Base-by-base conservation (phyloP, 2,113 vertebrate genomes). In the Loxodonta africana region DNA sequence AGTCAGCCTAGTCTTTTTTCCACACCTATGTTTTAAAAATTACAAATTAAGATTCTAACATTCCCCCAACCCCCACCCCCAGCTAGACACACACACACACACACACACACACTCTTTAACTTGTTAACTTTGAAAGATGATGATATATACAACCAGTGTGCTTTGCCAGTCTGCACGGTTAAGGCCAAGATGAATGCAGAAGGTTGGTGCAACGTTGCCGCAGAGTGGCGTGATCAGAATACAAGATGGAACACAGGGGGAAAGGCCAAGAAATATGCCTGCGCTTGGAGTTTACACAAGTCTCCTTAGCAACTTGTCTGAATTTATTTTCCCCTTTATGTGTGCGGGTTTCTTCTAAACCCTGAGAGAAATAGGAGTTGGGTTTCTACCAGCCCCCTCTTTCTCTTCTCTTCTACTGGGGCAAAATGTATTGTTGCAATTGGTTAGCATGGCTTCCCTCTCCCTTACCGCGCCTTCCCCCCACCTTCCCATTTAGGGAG, bases 141-240 rank as follows among this genome's bases (percentile, higher is more conserved):
- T 98, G 98, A 96, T 98, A 97, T 97, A 98, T 96, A 97, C 97
- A 98, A 97, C 90, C 96, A 97, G 98, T 94, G 98, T 98, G 99
- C 98, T 97, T 98, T 98, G 98, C 98, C 99, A 98, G 99, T 98
- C 99, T 98, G 99, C 99, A 98, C 98, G 95, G 99, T 98, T 98
- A 98, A 98, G 99, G 98, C 99, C 99, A 98, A 98, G 99, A 99
- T 99, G 98, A 99, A 99, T 99, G 99, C 99, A 98, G 99, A 98
- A 99, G 99, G 98, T 98, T 99, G 99, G 98, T 99, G 99, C 99
- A 98, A 92, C 87, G 98, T 97, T 99, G 99, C 99, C 98, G 99
- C 99, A 99, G 99, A 99, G 99, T 98, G 98, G 99, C 99, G 99
- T 99, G 99, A 99, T 99, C 98, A 96, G 99, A 99, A 99, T 99